Base-by-base conservation (phyloP, 2,888 invertebrate genomes). In the Hypsopygia costalis region DNA sequence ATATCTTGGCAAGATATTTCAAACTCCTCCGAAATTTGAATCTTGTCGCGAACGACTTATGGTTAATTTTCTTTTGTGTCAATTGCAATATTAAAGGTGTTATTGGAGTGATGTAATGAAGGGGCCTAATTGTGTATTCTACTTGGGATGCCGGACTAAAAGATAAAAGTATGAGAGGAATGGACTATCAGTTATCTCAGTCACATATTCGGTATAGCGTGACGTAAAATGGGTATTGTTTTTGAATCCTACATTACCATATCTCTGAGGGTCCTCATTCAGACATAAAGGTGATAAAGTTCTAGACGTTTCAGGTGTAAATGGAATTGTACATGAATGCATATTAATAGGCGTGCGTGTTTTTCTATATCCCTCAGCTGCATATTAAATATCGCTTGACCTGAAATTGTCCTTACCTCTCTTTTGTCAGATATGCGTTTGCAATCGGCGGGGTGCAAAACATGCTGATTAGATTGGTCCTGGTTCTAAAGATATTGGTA, bases 71-170 rank as follows among this genome's bases (percentile, higher is more conserved):
- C 0, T 20, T 1, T 39, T 52, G 43, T 3, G 3, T 1, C 1
- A 25, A 35, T 47, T 43, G 39, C 27, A 47, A 59, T 73, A 66
- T 76, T 72, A 76, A 78, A 85, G 82, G 85, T 86, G 83, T 83
- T 85, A 82, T 82, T 83, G 73, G 75, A 85, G 81, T 82, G 81
- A 80, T 82, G 82, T 85, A 85, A 86, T 82, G 85, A 82, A 82
- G 83, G 81, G 76, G 66, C 74, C 81, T 87, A 87, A 87, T 87
- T 87, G 81, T 82, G 72, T 80, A 86, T 86, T 83, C 83, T 73
- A 62, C 71, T 74, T 72, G 80, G 77, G 70, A 75, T 68, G 70
- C 62, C 48, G 47, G 64, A 51, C 61, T 67, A 58, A 66, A 69
- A 80, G 77, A 80, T 80, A 77, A 77, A 80, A 70, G 72, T 69